Conservation (phyloP, 1,140 invertebrate genomes). For the Anoplolepis gracilipes region DNA sequence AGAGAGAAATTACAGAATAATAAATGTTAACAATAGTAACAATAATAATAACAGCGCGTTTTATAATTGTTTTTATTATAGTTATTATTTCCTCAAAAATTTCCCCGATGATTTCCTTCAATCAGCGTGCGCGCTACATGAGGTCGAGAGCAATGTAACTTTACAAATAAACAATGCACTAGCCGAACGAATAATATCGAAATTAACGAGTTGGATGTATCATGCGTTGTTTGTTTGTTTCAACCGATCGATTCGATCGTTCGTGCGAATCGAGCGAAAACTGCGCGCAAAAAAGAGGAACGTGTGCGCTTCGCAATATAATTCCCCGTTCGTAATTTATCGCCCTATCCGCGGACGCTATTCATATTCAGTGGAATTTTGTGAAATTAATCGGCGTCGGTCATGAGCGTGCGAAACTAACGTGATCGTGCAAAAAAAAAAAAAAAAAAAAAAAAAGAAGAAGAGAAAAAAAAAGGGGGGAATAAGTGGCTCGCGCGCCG, state of each 20-base stretch:
- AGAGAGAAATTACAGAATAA: not conserved
- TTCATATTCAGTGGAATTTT: constrained; percentile 32
- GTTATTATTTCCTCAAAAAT: constrained; percentile 40
- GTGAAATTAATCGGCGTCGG: constrained; percentile 4
- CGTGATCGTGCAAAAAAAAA: not conserved
- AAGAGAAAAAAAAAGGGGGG: not conserved
- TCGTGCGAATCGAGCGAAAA: not conserved
- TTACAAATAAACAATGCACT: constrained; percentile 47
- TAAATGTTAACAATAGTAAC: constrained; percentile 17
- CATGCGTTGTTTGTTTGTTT: not conserved
- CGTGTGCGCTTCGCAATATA: constrained; percentile 17
- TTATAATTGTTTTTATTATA: constrained; percentile 5
- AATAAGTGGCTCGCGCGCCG: not conserved
- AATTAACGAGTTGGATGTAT: constrained; percentile 38
- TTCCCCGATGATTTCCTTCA: constrained; percentile 23
- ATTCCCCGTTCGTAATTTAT: constrained; percentile 43
- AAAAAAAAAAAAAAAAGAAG: not conserved
- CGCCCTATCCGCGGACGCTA: not conserved
- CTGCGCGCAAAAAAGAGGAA: not conserved
- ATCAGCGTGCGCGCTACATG: not conserved
- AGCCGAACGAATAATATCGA: constrained; percentile 33
- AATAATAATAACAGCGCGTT: constrained; percentile 11
- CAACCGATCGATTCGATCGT: constrained; percentile 2
- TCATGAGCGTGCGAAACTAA: constrained; percentile 18
- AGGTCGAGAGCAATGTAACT: not conserved